Evolutionary conservation across 2,888 invertebrate species (phyloP).

Genomic region (Muschampia plurimacula): DNA sequence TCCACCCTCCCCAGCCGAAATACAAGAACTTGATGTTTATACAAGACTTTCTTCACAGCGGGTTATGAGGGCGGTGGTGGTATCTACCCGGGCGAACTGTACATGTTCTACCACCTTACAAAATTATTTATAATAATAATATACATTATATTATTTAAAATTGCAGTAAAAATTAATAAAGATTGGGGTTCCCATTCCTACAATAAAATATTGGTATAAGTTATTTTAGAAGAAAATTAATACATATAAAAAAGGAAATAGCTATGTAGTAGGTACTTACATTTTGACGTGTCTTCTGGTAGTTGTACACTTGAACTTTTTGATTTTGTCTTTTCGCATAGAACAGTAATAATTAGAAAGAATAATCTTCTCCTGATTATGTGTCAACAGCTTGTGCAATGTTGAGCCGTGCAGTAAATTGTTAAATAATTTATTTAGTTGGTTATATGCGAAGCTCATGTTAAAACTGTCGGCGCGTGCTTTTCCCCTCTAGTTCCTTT

Average conservation of each 20-base stretch:
- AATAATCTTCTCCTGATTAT: constrained; percentile 57
- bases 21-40: too few relatives aligned
- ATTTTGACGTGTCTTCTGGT: constrained; percentile 71
- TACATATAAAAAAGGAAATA: constrained; percentile 18
- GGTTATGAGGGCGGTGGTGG: too few relatives aligned
- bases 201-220: not conserved
- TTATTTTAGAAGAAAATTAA: not conserved
- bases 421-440: constrained; percentile 57
- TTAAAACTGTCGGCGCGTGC: constrained; percentile 49
- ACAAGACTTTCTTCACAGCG: too few relatives aligned
- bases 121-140: too few relatives aligned
- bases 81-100: too few relatives aligned
- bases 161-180: too few relatives aligned
- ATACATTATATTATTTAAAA: too few relatives aligned
- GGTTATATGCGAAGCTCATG: constrained; percentile 70
- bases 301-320: constrained; percentile 71
- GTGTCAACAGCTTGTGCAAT: constrained; percentile 49
- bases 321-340: constrained; percentile 71
- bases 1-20: too few relatives aligned
- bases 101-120: too few relatives aligned
- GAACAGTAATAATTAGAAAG: constrained; percentile 61
- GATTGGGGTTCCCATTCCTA: too few relatives aligned
- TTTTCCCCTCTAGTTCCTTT: not conserved
- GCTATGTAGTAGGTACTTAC: constrained; percentile 63
- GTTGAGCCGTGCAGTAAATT: constrained; percentile 56